A percentile compares a stretch with the other conserved stretches of the same genome.
Evolutionary conservation across 2,113 vertebrate species (phyloP).

Genomic region (Mus pahari): DNA sequence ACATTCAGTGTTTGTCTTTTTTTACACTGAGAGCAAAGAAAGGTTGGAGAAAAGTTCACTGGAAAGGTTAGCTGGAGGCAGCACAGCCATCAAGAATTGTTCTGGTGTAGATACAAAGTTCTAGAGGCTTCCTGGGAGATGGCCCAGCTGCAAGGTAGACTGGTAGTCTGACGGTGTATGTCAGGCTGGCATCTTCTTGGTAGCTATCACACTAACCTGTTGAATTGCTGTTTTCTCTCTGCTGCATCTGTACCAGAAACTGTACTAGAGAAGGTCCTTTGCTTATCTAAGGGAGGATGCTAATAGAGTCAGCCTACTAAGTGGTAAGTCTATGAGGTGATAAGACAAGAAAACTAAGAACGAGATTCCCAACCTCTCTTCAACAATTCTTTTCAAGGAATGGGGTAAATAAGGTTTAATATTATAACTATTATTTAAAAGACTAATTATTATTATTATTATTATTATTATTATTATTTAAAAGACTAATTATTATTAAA

Average conservation of each 20-base stretch:
- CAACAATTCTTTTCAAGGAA: slow-evolving; percentile 53
- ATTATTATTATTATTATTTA: neutral
- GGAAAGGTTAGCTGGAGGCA: neutral
- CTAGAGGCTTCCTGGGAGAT: neutral
- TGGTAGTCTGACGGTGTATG: neutral
- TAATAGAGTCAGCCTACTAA: slow-evolving; percentile 40
- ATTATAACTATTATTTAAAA: slow-evolving; percentile 8
- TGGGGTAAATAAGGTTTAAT: slow-evolving; percentile 4
- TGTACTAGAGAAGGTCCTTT: neutral
- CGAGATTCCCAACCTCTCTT: slow-evolving; percentile 26
- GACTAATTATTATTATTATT: slow-evolving; percentile 3
- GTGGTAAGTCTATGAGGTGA: slow-evolving; percentile 42
- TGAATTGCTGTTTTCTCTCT: neutral
- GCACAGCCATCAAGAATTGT: no score
- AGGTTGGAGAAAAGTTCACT: neutral
- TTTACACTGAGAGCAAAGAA: neutral
- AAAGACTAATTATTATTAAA: slow-evolving; percentile 36
- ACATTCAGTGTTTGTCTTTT: neutral
- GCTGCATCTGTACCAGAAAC: neutral
- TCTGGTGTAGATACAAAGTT: neutral
- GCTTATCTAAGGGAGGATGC: neutral
- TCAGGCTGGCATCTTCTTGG: slow-evolving; percentile 9
- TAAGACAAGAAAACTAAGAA: slow-evolving; percentile 60
- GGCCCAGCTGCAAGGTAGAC: neutral
- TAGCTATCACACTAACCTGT: neutral